Evolutionary conservation across 2,797 vertebrate species (phyloP), one percentile per base, ranked within the genome.

Genomic region (Champsocephalus gunnari): DNA sequence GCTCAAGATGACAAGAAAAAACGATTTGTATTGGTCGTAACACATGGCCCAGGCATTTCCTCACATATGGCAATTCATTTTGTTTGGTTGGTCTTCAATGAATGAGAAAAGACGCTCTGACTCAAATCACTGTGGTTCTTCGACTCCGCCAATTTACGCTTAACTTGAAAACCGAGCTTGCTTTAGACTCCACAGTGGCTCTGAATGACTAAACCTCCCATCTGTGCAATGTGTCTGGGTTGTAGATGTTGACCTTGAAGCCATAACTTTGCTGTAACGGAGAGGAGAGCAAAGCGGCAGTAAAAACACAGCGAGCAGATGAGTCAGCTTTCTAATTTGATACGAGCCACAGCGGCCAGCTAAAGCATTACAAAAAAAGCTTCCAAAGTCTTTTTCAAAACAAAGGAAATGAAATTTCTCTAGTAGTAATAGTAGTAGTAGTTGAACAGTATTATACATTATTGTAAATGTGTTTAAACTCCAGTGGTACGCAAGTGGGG

Each of bases 381-480:
- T 89, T 93, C 94, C 94, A 92, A 94, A 96, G 92, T 93, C 88
- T 88, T 96, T 92, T 94, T 88, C 88, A 93, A 95, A 94, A 90
- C 89, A 92, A 83, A 28, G 90, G 86, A 84, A 89, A 82, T 82
- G 73, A 91, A 92, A 83, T 92, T 92, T 95, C 66, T 87, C 86
- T 90, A 90, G 85, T 75, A 84, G 88, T 85, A 89, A 88, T 90
- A 93, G 81, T 95, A 84, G 88, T 81, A 90, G 89, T 89, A 92
- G 81, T 95, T 95, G 91, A 95, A 93, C 87, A 95, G 95, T 94
- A 95, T 95, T 95, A 91, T 94, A 94, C 93, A 95, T 95, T 95
- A 93, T 94, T 90, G 92, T 88, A 94, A 89, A 84, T 93, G 94
- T 83, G 85, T 93, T 94, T 92, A 89, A 93, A 94, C 91, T 93